phyloP scores from a whole-genome alignment of 2,797 vertebrate genomes.

The Sylvia borin region DNA sequence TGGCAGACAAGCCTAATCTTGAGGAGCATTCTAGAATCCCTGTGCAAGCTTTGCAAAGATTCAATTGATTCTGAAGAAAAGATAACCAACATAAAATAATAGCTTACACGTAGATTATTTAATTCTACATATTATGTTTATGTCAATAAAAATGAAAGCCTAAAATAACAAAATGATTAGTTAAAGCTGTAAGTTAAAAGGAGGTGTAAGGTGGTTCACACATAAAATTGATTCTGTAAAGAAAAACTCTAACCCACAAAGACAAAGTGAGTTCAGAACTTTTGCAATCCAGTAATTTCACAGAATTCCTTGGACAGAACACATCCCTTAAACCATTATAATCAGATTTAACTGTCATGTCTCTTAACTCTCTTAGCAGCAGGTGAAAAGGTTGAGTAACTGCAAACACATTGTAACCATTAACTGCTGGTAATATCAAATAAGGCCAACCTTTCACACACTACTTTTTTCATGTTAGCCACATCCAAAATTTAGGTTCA shows the following conservation, averaged over 20 bases:
- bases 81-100: neutral
- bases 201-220: neutral
- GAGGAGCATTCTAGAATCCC: neutral
- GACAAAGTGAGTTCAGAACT: neutral
- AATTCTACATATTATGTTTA: neutral
- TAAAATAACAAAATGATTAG: neutral
- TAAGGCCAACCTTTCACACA: neutral
- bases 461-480: neutral
- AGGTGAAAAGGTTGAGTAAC: neutral
- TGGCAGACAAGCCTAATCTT: neutral
- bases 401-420: neutral
- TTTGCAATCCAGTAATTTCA: neutral
- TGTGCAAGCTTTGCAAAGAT: neutral
- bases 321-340: neutral
- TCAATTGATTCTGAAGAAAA: neutral
- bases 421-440: neutral
- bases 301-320: neutral
- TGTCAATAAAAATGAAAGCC: neutral
- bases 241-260: neutral
- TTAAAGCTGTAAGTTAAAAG: neutral
- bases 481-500: neutral
- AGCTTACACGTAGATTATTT: neutral
- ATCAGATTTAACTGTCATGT: neutral
- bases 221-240: neutral
- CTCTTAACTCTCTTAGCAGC: neutral